These are phyloP conservation scores for Odontamblyopus rebecca DNA, from an alignment of 2,797 vertebrate genomes.

Conservation along the genomic window DNA sequence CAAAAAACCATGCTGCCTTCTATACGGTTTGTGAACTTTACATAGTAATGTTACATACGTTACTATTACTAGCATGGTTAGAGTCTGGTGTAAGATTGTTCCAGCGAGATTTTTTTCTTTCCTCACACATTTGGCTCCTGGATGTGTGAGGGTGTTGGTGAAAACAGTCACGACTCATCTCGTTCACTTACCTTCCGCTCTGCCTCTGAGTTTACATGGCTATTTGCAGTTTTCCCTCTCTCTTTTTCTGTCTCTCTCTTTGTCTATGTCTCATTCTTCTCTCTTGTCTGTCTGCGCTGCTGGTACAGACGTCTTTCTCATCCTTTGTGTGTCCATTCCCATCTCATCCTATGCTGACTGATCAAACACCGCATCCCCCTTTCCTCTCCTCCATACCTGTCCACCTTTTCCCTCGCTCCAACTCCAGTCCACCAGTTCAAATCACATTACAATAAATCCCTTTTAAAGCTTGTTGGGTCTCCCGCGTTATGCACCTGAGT, in stretches of 20 bases:
- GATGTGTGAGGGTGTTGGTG: not conserved
- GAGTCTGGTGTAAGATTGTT: not conserved
- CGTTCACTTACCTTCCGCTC: slow-evolving; percentile 2
- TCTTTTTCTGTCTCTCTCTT: not conserved
- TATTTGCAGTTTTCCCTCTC: slow-evolving; percentile 4
- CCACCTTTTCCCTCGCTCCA: not conserved
- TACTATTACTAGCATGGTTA: not conserved
- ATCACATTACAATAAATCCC: slow-evolving; percentile 3
- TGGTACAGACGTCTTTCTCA: not conserved
- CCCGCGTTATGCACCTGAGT: slow-evolving; percentile 10
- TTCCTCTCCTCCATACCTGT: slow-evolving; percentile 5
- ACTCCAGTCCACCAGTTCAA: slow-evolving; percentile 5
- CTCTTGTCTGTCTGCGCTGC: not conserved
- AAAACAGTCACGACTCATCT: slow-evolving; percentile 12
- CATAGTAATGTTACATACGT: not conserved
- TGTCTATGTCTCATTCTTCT: slow-evolving; percentile 1
- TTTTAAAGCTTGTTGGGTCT: slow-evolving; percentile 11
- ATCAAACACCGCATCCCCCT: slow-evolving; percentile 2
- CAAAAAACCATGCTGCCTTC: too few relatives aligned
- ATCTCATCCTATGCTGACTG: not conserved
- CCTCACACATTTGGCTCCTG: not conserved
- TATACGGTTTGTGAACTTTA: not conserved
- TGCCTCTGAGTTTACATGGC: slow-evolving; percentile 4
- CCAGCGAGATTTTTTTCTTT: not conserved
- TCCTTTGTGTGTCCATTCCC: not conserved